Evolutionary conservation across 2,888 invertebrate species (phyloP), one percentile per base, ranked within the genome.

Genomic region (Bruchidius siliquastri): DNA sequence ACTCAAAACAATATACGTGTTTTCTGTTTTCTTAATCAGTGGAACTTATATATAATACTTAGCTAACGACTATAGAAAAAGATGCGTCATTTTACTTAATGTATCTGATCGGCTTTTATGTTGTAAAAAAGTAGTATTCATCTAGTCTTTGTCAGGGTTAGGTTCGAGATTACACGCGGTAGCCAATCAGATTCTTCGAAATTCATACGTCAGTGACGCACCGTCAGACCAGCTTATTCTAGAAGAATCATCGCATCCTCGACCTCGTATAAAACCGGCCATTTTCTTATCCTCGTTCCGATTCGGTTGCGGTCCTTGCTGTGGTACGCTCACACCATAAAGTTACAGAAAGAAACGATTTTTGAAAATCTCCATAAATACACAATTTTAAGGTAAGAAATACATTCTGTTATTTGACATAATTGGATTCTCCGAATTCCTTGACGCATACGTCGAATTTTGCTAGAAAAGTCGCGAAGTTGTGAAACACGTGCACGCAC

Each of bases 181-280:
- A 13, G 49, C 49, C 49, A 49, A 49, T 49, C 49, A 49, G 49
- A 49, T 1, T 13, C 8, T 3, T 18, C 49, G 0, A 49, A 49
- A 49, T 49, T 49, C 49, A 49, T 8, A 49, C 49, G 49, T 49
- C 49, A 49, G 8, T 74, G 72, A 71, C 70, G 68, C 76, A 67
- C 79, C 72, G 73, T 22, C 30, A 22, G 21, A 67, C 79, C 76
- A 84, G 85, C 84, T 75, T 73, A 49, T 86, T 86, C 86, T 84
- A 83, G 86, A 85, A 85, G 76, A 77, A 77, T 79, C 81, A 78
- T 75, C 78, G 82, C 8, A 49, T 49, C 18, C 1, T 49, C 49
- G 49, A 49, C 49, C 74, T 75, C 76, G 76, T 84, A 86, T 86
- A 86, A 78, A 87, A 83, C 80, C 85, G 78, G 84, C 84, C 84